Evolutionary conservation across 2,113 vertebrate species (phyloP).

Genomic region (Lepisosteus osseus): DNA sequence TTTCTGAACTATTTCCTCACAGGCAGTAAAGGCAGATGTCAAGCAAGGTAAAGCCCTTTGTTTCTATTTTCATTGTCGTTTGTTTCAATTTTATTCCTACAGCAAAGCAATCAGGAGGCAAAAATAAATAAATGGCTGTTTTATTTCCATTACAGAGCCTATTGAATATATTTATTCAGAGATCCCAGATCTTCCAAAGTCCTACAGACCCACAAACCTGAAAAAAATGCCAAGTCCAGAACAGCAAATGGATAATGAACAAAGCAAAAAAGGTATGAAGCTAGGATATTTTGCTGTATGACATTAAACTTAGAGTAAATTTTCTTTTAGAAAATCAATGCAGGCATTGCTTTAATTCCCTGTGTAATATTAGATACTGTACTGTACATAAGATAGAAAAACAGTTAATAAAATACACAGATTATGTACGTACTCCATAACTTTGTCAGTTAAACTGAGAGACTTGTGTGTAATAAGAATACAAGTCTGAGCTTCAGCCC

Average conservation of each 20-base stretch:
- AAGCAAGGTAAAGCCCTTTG: conserved; percentile 69
- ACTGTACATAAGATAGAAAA: no score
- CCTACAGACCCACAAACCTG: conserved; percentile 58
- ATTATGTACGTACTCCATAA: no score
- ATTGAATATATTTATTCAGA: conserved; percentile 63
- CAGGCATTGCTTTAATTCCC: no score
- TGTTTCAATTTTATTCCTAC: background rate
- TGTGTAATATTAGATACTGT: no score
- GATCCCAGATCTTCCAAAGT: conserved; percentile 72
- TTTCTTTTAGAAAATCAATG: no score
- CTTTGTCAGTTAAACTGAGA: no score
- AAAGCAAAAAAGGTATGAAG: conserved; percentile 77
- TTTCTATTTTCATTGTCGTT: conserved; percentile 3
- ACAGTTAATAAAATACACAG: no score
- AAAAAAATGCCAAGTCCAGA: conserved; percentile 52
- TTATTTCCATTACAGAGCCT: conserved; percentile 52
- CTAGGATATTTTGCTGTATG: background rate
- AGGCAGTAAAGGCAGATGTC: conserved; percentile 77
- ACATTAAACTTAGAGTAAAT: no score
- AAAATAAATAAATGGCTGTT: conserved; percentile 23
- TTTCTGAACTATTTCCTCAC: conserved; percentile 56
- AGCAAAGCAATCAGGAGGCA: background rate
- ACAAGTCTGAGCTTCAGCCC: no score
- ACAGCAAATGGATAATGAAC: conserved; percentile 50
- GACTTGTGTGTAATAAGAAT: no score